A percentile compares a stretch with the other conserved stretches of the same genome.
phyloP scores from a whole-genome alignment of 2,797 vertebrate genomes.

The Ctenochaetus hawaiiensis region DNA sequence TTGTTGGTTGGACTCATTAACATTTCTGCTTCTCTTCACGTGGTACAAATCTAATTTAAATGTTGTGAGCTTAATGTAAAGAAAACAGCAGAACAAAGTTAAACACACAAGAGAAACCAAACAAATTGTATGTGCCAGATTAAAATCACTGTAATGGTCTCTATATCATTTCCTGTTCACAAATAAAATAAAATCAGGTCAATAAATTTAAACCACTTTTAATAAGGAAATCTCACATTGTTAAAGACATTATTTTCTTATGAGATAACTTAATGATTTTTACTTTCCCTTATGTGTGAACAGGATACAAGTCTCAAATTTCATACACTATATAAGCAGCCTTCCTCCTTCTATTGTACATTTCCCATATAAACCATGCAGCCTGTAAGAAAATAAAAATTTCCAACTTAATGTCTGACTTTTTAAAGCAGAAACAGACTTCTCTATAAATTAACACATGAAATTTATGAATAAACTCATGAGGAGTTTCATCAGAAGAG shows the following conservation, averaged over 20 bases:
- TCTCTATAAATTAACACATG: not conserved
- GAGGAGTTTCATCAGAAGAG: not conserved
- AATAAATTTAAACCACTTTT: not conserved
- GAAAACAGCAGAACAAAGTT: not conserved
- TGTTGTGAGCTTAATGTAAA: not conserved
- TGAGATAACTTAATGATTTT: not conserved
- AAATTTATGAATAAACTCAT: slow-evolving; percentile 6
- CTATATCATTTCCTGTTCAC: not conserved
- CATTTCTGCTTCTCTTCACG: not conserved
- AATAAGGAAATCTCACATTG: not conserved
- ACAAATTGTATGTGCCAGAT: not conserved
- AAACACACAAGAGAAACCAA: not conserved
- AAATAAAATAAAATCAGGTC: not conserved
- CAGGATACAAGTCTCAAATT: not conserved
- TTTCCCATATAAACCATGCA: not conserved
- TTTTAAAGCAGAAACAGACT: not conserved
- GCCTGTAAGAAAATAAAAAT: not conserved
- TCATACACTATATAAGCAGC: not conserved
- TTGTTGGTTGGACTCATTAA: not conserved
- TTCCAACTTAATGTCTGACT: not conserved
- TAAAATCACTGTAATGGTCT: not conserved
- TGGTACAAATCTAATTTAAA: not conserved
- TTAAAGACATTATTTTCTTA: not conserved
- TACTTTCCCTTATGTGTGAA: not conserved
- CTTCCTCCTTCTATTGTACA: not conserved